Conservation (phyloP, 1,140 invertebrate genomes). For the Danaus melanippus region DNA sequence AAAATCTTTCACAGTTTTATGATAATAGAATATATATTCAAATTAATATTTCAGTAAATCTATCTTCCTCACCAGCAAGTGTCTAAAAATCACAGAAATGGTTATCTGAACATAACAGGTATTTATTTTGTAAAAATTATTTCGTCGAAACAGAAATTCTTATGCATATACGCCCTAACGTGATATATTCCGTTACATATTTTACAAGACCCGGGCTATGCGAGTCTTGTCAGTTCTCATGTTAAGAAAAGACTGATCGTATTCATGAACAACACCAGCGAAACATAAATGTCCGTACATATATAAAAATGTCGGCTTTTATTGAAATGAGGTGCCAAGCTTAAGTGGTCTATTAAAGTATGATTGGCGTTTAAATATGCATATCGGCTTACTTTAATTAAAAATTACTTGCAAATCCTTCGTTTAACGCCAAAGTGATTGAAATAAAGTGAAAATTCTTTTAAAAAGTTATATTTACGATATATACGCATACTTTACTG, state of each 20-base stretch:
- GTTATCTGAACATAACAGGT: background rate
- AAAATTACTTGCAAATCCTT: slow-evolving; percentile 8
- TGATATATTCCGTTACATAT: slow-evolving; percentile 16
- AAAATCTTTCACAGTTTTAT: no score
- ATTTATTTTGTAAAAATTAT: no score
- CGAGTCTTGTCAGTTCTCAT: slow-evolving; percentile 3
- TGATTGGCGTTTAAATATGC: slow-evolving; percentile 7
- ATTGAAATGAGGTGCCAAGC: slow-evolving; percentile 14
- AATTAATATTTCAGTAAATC: slow-evolving; percentile 1
- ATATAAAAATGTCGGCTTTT: slow-evolving; percentile 16
- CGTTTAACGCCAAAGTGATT: slow-evolving; percentile 10
- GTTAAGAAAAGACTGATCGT: slow-evolving; percentile 17
- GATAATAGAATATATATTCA: background rate
- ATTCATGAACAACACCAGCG: slow-evolving; percentile 15
- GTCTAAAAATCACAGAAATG: background rate
- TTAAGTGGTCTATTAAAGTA: slow-evolving; percentile 15
- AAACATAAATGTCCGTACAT: slow-evolving; percentile 2
- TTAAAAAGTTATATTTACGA: no score
- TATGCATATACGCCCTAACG: slow-evolving; percentile 10
- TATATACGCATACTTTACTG: no score
- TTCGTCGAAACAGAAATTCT: background rate
- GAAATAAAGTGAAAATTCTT: slow-evolving; percentile 8
- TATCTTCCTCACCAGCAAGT: background rate
- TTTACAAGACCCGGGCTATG: background rate
- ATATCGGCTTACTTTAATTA: slow-evolving; percentile 11